These are phyloP conservation scores for Lepidocolaptes lacrymiger DNA, from an alignment of 2,797 vertebrate species.

Conservation along the genomic window DNA sequence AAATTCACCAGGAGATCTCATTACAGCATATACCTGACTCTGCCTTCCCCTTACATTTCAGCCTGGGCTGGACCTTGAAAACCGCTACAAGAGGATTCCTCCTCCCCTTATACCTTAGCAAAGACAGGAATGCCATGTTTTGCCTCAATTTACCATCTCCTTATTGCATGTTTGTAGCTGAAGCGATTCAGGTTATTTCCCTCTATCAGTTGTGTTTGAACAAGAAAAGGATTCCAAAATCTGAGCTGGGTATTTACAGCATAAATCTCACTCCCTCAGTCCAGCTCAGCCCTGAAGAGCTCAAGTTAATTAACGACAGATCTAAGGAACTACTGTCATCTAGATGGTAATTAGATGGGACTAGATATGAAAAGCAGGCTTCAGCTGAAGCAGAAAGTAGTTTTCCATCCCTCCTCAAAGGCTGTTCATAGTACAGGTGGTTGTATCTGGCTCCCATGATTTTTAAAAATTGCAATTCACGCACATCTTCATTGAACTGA, in stretches of 20 bases:
- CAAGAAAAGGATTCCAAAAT: not conserved
- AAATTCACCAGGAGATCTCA: not conserved
- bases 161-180: not conserved
- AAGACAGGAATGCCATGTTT: not conserved
- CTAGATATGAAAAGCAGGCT: not conserved
- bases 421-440: not conserved
- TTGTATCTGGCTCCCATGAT: not conserved
- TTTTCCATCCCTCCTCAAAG: not conserved
- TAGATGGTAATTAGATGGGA: conserved; percentile 7
- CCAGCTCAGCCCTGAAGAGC: not conserved
- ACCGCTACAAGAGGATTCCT: not conserved
- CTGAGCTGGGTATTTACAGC: not conserved
- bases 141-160: not conserved
- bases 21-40: not conserved
- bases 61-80: not conserved
- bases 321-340: not conserved
- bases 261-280: not conserved
- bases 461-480: not conserved
- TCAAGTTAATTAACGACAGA: not conserved
- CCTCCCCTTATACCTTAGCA: not conserved
- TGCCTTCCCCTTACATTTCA: not conserved
- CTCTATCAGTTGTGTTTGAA: not conserved
- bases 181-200: not conserved
- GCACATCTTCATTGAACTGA: not conserved
- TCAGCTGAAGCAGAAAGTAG: not conserved